Conservation (phyloP, 2,113 vertebrate species). For the pig (Sus scrofa) region T2T-Sscrofa CM000817.6:3088501-3089000, state of each 20-base stretch:
- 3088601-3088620: background rate
- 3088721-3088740: background rate
- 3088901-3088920: background rate
- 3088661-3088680: background rate
- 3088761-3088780: background rate
- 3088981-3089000: background rate
- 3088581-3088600: background rate
- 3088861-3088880: background rate
- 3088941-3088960: background rate
- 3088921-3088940: rapidly evolving
- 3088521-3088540: background rate
- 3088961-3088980: background rate
- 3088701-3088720: background rate
- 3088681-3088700: too few species aligned
- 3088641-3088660: background rate
- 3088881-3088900: background rate
- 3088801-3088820: background rate
- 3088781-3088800: background rate
- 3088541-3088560: background rate
- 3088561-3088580: background rate
- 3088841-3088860: background rate
- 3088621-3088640: background rate
- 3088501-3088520: background rate
- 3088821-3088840: background rate
- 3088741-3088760: background rate